Conservation (phyloP, 2,888 invertebrate genomes). For the Heteropelma amictum region DNA sequence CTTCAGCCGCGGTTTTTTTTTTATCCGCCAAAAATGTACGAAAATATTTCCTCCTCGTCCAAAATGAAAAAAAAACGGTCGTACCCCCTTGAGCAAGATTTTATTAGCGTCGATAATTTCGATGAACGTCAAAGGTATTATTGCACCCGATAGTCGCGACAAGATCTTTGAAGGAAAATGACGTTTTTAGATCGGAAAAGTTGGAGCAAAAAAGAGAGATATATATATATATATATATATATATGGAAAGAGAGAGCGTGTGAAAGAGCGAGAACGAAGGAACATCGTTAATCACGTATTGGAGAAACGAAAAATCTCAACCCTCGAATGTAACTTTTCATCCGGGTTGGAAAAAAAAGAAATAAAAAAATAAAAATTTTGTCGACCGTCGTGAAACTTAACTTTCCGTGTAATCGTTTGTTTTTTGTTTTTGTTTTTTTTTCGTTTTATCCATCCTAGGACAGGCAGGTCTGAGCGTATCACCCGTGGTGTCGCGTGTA, state of each 20-base stretch:
- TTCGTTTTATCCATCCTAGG: conserved; percentile 54
- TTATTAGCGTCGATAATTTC: no score
- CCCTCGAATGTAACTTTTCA: conserved; percentile 12
- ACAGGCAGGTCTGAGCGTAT: conserved; percentile 72
- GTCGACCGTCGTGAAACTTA: conserved; percentile 3
- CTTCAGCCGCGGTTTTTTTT: no score
- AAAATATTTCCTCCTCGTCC: no score
- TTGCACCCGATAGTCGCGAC: no score
- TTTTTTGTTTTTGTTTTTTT: conserved; percentile 18
- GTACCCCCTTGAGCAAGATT: no score
- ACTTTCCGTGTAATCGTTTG: background rate
- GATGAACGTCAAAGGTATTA: no score
- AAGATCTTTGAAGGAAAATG: no score
- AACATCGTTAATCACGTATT: conserved; percentile 51
- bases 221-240: no score
- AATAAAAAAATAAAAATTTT: conserved; percentile 25
- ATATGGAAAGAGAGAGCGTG: background rate
- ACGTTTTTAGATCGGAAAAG: background rate
- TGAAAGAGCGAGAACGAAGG: conserved; percentile 61
- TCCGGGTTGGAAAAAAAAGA: conserved; percentile 21
- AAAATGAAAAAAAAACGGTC: no score
- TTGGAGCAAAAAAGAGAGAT: background rate
- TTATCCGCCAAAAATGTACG: no score
- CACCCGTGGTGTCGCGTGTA: conserved; percentile 60
- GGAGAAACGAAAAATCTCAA: conserved; percentile 9